phyloP scores from a whole-genome alignment of 2,888 invertebrate species.

The Euproctis similis region DNA sequence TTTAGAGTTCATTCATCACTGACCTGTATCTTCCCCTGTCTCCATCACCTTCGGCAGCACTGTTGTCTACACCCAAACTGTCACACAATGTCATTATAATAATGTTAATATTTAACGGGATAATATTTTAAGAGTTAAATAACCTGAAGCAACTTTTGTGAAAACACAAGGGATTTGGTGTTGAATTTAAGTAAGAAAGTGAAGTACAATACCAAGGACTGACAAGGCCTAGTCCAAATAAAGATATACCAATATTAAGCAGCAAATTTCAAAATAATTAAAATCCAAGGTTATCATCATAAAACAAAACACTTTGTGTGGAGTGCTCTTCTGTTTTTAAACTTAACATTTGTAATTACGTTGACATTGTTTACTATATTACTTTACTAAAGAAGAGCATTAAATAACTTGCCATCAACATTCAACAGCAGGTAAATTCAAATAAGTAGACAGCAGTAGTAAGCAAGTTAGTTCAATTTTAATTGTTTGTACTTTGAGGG shows the following conservation, averaged over 20 bases:
- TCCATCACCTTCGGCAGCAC: slow-evolving; percentile 51
- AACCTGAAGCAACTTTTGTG: neutral
- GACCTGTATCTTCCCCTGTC: slow-evolving; percentile 52
- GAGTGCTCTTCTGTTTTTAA: too few species aligned
- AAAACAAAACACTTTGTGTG: too few species aligned
- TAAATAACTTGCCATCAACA: too few species aligned
- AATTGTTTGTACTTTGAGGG: neutral
- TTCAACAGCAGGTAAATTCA: too few species aligned
- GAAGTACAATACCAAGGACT: neutral
- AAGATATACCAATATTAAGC: too few species aligned
- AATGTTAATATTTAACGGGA: neutral
- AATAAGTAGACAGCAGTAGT: too few species aligned
- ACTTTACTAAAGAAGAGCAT: too few species aligned
- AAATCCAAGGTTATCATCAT: too few species aligned
- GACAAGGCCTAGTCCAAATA: too few species aligned
- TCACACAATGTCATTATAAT: neutral
- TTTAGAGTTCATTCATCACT: neutral
- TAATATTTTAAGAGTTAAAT: neutral
- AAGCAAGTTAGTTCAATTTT: neutral
- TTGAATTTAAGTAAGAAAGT: neutral
- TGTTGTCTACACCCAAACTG: slow-evolving; percentile 44
- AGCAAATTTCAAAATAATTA: too few species aligned
- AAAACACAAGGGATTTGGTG: neutral
- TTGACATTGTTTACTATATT: too few species aligned
- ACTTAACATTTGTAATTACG: too few species aligned